Evolutionary conservation across 1,140 invertebrate species (phyloP), one percentile per base, ranked within the genome.

Genomic region (Hirudo medicinalis): DNA sequence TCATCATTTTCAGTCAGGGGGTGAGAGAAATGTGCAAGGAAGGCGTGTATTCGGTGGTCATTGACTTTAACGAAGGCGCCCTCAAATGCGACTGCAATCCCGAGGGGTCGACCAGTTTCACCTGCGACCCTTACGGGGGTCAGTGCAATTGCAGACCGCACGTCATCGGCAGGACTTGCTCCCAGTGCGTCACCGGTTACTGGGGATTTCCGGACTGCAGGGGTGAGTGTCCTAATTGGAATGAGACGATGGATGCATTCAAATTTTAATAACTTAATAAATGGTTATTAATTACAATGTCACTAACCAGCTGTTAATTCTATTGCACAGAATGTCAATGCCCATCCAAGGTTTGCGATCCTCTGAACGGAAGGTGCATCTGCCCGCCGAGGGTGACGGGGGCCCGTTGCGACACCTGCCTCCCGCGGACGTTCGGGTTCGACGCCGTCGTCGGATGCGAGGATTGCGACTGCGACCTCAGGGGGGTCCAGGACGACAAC

Each of bases 131-230:
- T 53, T 96, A 95, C 79, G 96, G 96, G 0, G 97, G 97, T 0
- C 94, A 98, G 78, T 99, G 97, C 80, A 86, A 87, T 0, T 99
- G 97, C 79, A 90, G 89, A 76, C 85, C 88, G 0, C 92, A 98
- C 80, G 89, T 99, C 0, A 97, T 99, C 75, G 96, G 94, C 54
- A 84, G 94, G 66, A 87, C 87, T 29, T 99, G 96, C 80, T 89
- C 89, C 54, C 86, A 87, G 20, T 99, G 96, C 80, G 87, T 87
- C 73, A 92, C 92, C 15, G 94, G 94, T 0, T 97, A 88, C 80
- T 97, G 88, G 77, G 92, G 93, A 0, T 99, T 97, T 79, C 97
- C 97, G 0, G 87, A 95, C 76, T 99, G 96, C 80, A 87, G 87
- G 75, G 75, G 81, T 82, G 76, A 77, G 79, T 78, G 13, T 55